Evolutionary conservation across 92 coral and sea anemone species (phyloP).

Genomic region (Virgularia gustaviana): DNA sequence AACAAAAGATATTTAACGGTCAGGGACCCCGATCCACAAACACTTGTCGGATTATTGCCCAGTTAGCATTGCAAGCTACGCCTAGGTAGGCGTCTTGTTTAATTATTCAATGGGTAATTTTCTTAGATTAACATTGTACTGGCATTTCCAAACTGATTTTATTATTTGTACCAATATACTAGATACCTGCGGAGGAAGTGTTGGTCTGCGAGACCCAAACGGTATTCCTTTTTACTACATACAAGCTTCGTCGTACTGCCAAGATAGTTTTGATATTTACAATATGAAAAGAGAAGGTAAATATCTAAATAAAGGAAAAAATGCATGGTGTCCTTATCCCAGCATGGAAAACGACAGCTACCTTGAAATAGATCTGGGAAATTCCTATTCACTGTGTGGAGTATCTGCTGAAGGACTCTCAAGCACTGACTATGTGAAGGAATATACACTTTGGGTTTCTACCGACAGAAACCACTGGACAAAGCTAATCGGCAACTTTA

Average conservation of each 20-base stretch:
- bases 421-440: background rate
- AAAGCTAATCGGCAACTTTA: background rate
- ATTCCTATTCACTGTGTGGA: constrained; percentile 20
- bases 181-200: no score
- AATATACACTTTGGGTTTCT: constrained; percentile 4
- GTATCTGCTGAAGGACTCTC: constrained; percentile 6
- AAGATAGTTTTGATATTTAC: background rate
- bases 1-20: no score
- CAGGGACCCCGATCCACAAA: no score
- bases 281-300: no score
- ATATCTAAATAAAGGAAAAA: background rate
- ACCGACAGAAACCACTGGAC: constrained; percentile 12
- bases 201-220: constrained; percentile 16
- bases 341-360: constrained; percentile 3
- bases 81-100: no score
- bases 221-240: constrained; percentile 27
- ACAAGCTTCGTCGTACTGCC: constrained; percentile 23
- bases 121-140: no score
- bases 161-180: no score
- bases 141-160: no score
- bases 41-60: no score
- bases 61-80: no score
- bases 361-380: constrained; percentile 34
- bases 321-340: constrained; percentile 18
- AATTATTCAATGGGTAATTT: no score